Conservation (phyloP, 2,113 vertebrate species). For the Campylomormyrus numenius region DNA sequence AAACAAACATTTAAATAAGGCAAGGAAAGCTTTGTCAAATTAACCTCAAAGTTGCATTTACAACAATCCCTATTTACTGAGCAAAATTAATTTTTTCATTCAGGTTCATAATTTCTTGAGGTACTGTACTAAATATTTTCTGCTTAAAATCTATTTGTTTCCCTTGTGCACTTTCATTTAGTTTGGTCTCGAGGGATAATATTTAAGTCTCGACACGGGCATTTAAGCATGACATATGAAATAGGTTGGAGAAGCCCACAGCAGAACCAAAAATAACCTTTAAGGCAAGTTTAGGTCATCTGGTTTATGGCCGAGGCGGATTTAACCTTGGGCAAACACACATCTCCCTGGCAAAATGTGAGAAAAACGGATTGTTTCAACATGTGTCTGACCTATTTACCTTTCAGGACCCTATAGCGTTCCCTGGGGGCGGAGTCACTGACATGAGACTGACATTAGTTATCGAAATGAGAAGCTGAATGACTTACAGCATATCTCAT, state of each 20-base stretch:
- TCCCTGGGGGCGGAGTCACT: neutral
- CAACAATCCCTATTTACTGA: neutral
- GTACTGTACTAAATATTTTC: neutral
- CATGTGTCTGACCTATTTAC: neutral
- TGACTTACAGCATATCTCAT: neutral
- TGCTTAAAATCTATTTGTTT: neutral
- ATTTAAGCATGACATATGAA: slow-evolving; percentile 30
- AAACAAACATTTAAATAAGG: neutral
- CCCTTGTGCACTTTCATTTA: slow-evolving; percentile 10
- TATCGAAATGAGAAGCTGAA: neutral
- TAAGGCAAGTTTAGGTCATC: slow-evolving; percentile 23
- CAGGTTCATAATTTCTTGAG: neutral
- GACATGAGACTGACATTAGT: neutral
- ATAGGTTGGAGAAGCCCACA: slow-evolving; percentile 24
- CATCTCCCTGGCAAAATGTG: slow-evolving; percentile 31
- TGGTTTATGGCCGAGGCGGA: slow-evolving; percentile 17
- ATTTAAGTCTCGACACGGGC: slow-evolving; percentile 26
- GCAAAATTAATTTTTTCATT: neutral
- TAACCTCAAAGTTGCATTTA: neutral
- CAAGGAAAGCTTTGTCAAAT: neutral
- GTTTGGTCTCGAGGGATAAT: slow-evolving; percentile 16
- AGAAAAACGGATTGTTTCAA: neutral
- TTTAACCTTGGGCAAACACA: slow-evolving; percentile 37
- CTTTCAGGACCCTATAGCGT: neutral
- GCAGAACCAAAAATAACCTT: slow-evolving; percentile 24